Base-by-base conservation (phyloP, 2,797 vertebrate species). In the Nothura maculosa region DNA sequence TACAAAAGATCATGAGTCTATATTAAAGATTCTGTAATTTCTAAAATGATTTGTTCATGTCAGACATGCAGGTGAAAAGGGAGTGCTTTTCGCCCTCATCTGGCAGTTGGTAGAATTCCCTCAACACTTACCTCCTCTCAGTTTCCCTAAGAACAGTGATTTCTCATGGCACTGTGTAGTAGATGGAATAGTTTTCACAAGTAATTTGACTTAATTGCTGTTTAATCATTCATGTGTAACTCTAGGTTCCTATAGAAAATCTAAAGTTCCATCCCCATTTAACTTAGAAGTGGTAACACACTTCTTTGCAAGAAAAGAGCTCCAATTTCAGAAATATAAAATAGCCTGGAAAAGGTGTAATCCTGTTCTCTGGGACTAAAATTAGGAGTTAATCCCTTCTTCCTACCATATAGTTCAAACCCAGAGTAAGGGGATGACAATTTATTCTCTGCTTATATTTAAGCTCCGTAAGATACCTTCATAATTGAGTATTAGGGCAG, bases 291-390 rank as follows among this genome's bases (percentile, higher is more conserved):
- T 42, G 75, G 18, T 36, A 77, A 58, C 12, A 42, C 25, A 34
- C 47, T 67, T 79, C 84, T 38, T 11, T 57, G 69, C 27, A 83
- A 74, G n/a, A 87, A 87, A 48, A 90, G 15, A 89, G 18, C n/a
- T 69, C 9, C 64, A 28, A n/a, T 82, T 93, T 61, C 90, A 82
- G 81, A 94, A 79, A n/a, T 55, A 70, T 66, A 47, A 78, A 85
- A 60, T 45, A 38, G 45, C 69, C 42, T 72, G 58, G 86, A 94
- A 24, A 45, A 87, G 42, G 48, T 61, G 70, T 57, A 81, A 84
- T 82, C 36, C 64, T 89, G 61, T 89, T 48, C 27, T 89, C 72
- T 89, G 58, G 60, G 68, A 57, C 42, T 45, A 32, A 93, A 92
- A 54, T 80, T 30, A 40, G 34, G 24, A 76, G 48, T 12, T 57